Evolutionary conservation across 1,140 invertebrate genomes (phyloP).

Genomic region (Musca vetustissima): DNA sequence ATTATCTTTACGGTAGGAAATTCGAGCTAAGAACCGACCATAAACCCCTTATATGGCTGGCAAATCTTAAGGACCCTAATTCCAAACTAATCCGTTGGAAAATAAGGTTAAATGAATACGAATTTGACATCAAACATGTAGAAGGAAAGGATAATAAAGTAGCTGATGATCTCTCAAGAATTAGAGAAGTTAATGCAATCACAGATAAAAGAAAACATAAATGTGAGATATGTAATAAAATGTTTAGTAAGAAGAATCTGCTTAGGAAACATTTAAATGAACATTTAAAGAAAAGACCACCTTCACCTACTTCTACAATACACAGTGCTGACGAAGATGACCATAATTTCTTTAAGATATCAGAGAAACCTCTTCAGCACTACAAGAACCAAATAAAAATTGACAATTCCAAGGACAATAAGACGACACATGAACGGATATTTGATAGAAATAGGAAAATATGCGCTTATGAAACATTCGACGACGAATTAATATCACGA

Average conservation of each 20-base stretch:
- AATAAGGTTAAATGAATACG: conserved; percentile 46
- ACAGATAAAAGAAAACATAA: conserved; percentile 36
- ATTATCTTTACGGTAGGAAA: conserved; percentile 56
- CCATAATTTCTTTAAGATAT: conserved; percentile 4
- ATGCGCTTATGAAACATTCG: neutral
- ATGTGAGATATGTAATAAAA: conserved; percentile 38
- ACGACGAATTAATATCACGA: neutral
- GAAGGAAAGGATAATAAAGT: conserved; percentile 16
- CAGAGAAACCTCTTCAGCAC: conserved; percentile 14
- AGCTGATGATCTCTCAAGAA: conserved; percentile 10
- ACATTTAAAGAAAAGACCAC: no score
- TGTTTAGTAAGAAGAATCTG: neutral
- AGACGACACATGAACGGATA: neutral
- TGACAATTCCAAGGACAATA: neutral
- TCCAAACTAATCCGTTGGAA: conserved; percentile 42
- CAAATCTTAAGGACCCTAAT: conserved; percentile 53
- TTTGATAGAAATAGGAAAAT: neutral
- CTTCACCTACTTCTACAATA: no score
- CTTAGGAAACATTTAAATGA: neutral
- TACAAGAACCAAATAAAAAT: conserved; percentile 22
- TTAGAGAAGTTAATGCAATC: conserved; percentile 22
- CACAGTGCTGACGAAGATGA: no score
- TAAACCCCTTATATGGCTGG: conserved; percentile 57
- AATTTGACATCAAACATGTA: conserved; percentile 44
- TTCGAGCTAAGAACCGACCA: conserved; percentile 61